A percentile compares a stretch with the other conserved stretches of the same genome.
Evolutionary conservation across 2,888 invertebrate genomes (phyloP).

Genomic region (Callyntrura sp.): DNA sequence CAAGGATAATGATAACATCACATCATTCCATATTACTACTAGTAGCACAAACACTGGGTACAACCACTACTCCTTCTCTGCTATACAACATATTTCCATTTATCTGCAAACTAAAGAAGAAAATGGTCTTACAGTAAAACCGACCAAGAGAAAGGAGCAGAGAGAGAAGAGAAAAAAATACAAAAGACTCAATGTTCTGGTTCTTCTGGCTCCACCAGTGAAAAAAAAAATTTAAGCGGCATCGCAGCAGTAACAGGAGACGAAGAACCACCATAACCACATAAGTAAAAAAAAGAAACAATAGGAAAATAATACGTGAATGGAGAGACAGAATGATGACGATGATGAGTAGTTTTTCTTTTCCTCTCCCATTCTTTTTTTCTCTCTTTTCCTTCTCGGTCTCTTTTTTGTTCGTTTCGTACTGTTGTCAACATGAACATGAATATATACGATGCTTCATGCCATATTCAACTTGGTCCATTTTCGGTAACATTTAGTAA

Average conservation of each 20-base stretch:
- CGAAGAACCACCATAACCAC: slow-evolving; percentile 31
- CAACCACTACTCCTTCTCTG: slow-evolving; percentile 20
- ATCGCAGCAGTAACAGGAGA: not conserved
- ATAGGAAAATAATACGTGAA: not conserved
- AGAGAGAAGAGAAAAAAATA: slow-evolving; percentile 36
- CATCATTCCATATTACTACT: slow-evolving; percentile 51
- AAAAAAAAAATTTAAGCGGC: slow-evolving; percentile 1
- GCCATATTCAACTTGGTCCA: not conserved
- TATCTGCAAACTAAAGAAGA: slow-evolving; percentile 8
- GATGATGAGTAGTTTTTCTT: slow-evolving; percentile 24
- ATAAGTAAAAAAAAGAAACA: slow-evolving; percentile 2
- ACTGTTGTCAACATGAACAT: not conserved
- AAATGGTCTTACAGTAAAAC: not conserved
- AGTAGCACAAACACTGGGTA: no score
- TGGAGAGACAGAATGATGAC: slow-evolving; percentile 11
- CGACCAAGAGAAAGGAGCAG: slow-evolving; percentile 3
- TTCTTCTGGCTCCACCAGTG: slow-evolving; percentile 24
- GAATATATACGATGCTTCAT: not conserved
- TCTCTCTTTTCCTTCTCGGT: not conserved
- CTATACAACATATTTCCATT: slow-evolving; percentile 23
- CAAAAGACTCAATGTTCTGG: slow-evolving; percentile 40
- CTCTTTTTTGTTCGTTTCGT: not conserved
- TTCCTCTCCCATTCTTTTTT: not conserved
- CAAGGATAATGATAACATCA: slow-evolving; percentile 78
- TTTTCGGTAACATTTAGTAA: not conserved